Conservation (phyloP, 2,888 invertebrate genomes). For the Orchesella flavescens region DNA sequence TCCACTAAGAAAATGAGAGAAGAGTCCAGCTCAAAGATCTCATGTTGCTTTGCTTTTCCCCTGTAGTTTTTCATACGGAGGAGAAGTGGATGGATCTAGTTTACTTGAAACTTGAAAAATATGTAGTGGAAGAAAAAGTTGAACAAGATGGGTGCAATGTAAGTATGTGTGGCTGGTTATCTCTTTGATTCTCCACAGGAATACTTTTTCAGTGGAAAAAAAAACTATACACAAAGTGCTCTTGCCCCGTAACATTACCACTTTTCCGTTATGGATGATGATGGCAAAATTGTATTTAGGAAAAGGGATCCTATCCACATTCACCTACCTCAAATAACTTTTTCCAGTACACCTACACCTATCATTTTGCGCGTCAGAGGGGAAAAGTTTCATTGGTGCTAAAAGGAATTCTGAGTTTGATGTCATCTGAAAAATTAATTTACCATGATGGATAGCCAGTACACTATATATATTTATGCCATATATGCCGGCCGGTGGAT, state of each 20-base stretch:
- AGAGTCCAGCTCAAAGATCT: conserved; percentile 32
- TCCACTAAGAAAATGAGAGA: conserved; percentile 12
- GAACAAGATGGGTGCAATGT: conserved; percentile 1
- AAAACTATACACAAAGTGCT: not conserved
- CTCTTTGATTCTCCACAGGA: conserved; percentile 50
- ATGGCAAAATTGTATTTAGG: too few relatives aligned
- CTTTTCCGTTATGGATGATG: too few relatives aligned
- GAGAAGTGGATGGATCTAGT: too few relatives aligned
- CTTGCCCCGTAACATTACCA: too few relatives aligned
- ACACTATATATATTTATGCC: conserved; percentile 11
- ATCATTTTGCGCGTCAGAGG: conserved; percentile 8
- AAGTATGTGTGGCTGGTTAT: not conserved
- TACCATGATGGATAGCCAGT: conserved; percentile 27
- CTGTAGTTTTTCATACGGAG: not conserved
- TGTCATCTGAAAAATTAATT: conserved; percentile 54
- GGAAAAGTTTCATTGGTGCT: conserved; percentile 39
- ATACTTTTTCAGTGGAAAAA: conserved; percentile 44
- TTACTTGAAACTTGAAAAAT: not conserved
- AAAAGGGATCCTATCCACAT: not conserved
- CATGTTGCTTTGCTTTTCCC: conserved; percentile 25
- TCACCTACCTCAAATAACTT: conserved; percentile 19
- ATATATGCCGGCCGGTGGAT: conserved; percentile 16
- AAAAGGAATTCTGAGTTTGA: conserved; percentile 59
- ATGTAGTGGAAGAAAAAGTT: conserved; percentile 9
- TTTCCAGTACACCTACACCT: not conserved